Conservation (phyloP, 2,113 vertebrate genomes). For the Hydropotes inermis region DNA sequence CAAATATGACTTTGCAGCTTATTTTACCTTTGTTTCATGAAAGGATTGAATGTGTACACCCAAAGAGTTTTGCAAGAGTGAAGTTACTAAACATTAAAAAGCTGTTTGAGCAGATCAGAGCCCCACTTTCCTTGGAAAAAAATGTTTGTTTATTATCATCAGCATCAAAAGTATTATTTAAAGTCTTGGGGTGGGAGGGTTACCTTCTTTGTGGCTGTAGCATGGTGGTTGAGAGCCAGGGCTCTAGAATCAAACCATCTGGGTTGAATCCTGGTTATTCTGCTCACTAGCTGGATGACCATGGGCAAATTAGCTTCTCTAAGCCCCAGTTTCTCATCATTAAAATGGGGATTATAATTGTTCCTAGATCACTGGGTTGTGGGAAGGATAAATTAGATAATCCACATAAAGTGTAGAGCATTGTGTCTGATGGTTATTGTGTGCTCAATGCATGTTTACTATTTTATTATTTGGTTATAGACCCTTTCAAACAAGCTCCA, state of each 20-base stretch:
- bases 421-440: background rate
- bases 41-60: background rate
- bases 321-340: conserved; percentile 4
- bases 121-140: background rate
- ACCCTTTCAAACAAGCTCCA: background rate
- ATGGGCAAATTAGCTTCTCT: background rate
- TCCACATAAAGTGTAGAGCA: background rate
- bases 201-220: background rate
- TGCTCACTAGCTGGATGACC: background rate
- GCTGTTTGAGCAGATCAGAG: background rate
- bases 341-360: background rate
- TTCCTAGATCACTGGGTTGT: background rate
- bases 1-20: background rate
- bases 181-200: background rate
- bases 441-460: background rate
- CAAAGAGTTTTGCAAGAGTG: background rate
- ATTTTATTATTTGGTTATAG: background rate
- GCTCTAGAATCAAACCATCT: background rate
- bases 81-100: background rate
- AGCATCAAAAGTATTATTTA: background rate
- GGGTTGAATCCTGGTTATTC: background rate
- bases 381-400: background rate
- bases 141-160: background rate
- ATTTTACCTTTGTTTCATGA: background rate
- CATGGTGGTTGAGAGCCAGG: background rate